Base-by-base conservation (phyloP, 2,888 invertebrate species). In the Andrena bucephala region DNA sequence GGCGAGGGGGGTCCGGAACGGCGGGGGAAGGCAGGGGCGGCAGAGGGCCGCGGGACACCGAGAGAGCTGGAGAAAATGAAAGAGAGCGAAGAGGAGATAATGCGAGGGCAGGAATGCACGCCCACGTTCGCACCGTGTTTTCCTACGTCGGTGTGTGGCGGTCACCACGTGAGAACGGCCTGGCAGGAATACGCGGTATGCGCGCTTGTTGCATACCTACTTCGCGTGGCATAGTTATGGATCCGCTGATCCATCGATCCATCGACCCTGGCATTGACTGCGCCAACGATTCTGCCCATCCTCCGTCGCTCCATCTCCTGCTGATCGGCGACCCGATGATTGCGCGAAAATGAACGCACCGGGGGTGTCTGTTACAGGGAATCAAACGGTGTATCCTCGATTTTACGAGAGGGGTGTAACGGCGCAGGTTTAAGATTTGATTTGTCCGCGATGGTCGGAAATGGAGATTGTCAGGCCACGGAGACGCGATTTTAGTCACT, bases 31-130 rank as follows among this genome's bases (percentile, higher is more conserved):
- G 4, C 42, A 42, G 42, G 42, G 50, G 71, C 13, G 24, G 27
- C 57, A 57, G 57, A n/a, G 33, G 52, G 36, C 36, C 54, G 33
- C 68, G 54, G 54, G 54, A 54, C 54, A 20, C 54, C 36, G 71
- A 65, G 70, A 74, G 5, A 8, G 62, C 75, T 76, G 77, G 59
- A 77, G 62, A 76, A 67, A 67, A 71, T 78, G 74, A 84, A 70
- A 77, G 78, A 66, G 70, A 57, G 73, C 62, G 83, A 81, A 68
- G 79, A 72, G 63, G 83, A 92, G 92, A 93, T 92, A 93, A 93
- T 92, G 91, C 91, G 90, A 90, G 87, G 91, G 87, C 89, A 91
- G 92, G 93, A 93, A 93, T 93, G 92, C 90, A 93, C 92, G 92
- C 93, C 93, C 92, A 93, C 93, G 92, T 92, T 90, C 87, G 70